Base-by-base conservation (phyloP, 2,113 vertebrate species). In the Pelecanus crispus region DNA sequence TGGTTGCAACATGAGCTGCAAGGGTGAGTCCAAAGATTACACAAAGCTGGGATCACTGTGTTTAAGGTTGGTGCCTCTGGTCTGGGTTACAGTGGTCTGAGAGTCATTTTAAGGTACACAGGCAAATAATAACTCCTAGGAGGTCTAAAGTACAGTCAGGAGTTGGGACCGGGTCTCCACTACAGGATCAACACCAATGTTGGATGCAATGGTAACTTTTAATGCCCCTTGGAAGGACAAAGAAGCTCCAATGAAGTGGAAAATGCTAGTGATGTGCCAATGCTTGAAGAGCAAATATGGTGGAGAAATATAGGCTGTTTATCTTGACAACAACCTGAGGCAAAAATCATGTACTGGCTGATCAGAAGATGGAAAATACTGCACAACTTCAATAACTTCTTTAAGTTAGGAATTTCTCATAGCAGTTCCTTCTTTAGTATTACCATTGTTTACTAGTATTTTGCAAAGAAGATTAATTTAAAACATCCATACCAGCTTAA, bases 341-440 rank as follows among this genome's bases (percentile, higher is more conserved):
- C 81, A 92, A 82, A 78, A 94, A 47, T 85, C 53, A 50, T 44
- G 32, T 59, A 58, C 50, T 88, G 80, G 34, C 75, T 86, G 80
- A 95, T 78, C 26, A 86, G 44, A 74, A 70, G 56, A 92, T 86
- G 95, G 92, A 97, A 97, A 95, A 95, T 81, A n/a, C 71, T 59
- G 63, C 59, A 53, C 71, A 86, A 70, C 24, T 77, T 88, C 32
- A 91, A 40, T n/a, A 87, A 59, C 26, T 68, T 61, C 22, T 94
- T 68, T 53, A 79, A 77, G 45, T 86, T 78, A 70, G 40, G n/a
- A 70, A 70, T 86, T 94, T 92, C 66, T 94, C 55, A 58, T 59
- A 71, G 42, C 38, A 88, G n/a, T 70, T 86, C n/a, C 42, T 94
- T 70, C 53, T 77, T 94, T 80, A 88, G 38, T 45, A 40, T 91